Base-by-base conservation (phyloP, 2,888 invertebrate species). In the Cenopis cana region DNA sequence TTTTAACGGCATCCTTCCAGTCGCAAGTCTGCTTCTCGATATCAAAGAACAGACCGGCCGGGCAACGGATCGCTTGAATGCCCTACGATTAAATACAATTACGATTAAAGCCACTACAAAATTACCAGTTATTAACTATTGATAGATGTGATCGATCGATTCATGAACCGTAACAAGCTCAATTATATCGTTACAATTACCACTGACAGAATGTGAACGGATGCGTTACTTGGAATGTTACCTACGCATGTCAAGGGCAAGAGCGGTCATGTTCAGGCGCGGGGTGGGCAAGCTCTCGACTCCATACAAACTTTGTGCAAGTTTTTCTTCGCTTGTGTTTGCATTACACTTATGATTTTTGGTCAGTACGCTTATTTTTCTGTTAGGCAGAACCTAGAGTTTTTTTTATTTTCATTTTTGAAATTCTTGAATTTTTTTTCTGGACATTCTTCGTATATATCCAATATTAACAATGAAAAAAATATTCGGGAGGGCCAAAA, bases 21-120 rank as follows among this genome's bases (percentile, higher is more conserved):
- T 98, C 98, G 85, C 98, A 98, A 2, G 98, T 98, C 91, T 98
- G 98, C 89, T 98, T 98, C 87, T 98, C 98, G 84, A 98, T 98
- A 88, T 98, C 98, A 91, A 98, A 98, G 91, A 95, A 98, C 79
- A 98, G 93, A 90, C 98, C 98, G 69, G 98, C 97, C 54, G 98
- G 98, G 86, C 98, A 98, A 89, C 98, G 96, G 84, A 98, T 97
- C 36, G 98, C 98, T 95, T 98, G 98, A 64, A 98, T 95, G 85
- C 98, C 98, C 97, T 97, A 90, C 76, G 89, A 74, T 60, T 74
- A 73, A 76, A 87, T 68, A 68, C 49, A 61, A 36, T 49, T 29
- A 29, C 41, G 6, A 38, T 57, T 36, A 64, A 62, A 33, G 18
- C 10, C 55, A 41, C 20, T 50, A 36, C 14, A 10, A 59, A 59